Base-by-base conservation (phyloP, 2,888 invertebrate species). In the Busseola fusca region DNA sequence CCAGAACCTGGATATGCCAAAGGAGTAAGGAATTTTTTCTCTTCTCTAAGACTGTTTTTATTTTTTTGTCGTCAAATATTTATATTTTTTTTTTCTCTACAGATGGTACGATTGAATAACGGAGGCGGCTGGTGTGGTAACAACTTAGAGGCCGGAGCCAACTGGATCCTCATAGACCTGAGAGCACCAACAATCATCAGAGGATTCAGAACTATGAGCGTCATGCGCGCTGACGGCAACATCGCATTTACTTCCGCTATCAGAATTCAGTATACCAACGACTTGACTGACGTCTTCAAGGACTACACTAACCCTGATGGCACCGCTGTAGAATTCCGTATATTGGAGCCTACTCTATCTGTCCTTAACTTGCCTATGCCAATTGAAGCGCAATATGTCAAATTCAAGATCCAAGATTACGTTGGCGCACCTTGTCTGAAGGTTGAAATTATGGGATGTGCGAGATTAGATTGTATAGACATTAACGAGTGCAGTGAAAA, bases 281-380 rank as follows among this genome's bases (percentile, higher is more conserved):
- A 98, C 87, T 94, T 99, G 76, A 98, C 98, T 0, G 99, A 99
- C 88, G 96, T 97, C 0, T 98, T 98, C 91, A 98, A 97, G 93
- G 98, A 99, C 87, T 99, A 99, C 90, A 97, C 98, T 4, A 99
- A 99, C 90, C 98, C 98, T 6, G 98, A 98, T 89, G 98, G 98
- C 37, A 98, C 98, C 3, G 98, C 98, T 16, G 98, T 99, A 0
- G 98, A 99, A 91, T 99, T 99, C 91, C 96, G 98, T 76, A 98
- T 98, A 82, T 93, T 98, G 57, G 98, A 98, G 87, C 98, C 98
- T 0, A 98, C 98, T 67, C 95, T 99, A n/a, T 98, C 98, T 0
- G 98, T 99, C 45, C 93, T 99, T 12, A 99, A 98, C 90, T 94
- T 99, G 18, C 99, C 99, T 0, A 97, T 98, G 89, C 98, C 99